Evolutionary conservation across 2,888 invertebrate species (phyloP).

Genomic region (Megastigmus dorsalis): DNA sequence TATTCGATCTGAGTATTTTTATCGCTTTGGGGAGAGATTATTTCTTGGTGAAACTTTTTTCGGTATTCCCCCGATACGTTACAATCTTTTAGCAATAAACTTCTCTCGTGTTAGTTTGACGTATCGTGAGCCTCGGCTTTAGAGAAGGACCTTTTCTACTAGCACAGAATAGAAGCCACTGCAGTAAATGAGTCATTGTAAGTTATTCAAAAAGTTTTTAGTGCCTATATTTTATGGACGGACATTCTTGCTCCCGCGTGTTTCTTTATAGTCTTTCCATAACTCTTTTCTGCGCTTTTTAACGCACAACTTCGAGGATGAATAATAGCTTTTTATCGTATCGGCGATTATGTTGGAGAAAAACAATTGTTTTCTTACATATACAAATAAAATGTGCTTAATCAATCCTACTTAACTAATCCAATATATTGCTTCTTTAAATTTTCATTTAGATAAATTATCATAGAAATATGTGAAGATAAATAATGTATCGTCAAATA

Average conservation of each 20-base stretch:
- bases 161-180: neutral
- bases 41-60: neutral
- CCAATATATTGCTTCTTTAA: too few relatives aligned
- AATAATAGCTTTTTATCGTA: too few relatives aligned
- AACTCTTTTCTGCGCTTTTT: neutral
- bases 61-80: neutral
- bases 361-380: too few relatives aligned
- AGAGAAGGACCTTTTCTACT: neutral
- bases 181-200: slow-evolving; percentile 34
- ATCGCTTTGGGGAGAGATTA: neutral
- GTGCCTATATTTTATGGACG: slow-evolving; percentile 11
- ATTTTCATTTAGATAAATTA: too few relatives aligned
- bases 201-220: slow-evolving; percentile 33
- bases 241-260: neutral
- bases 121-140: neutral
- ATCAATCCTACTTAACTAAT: too few relatives aligned
- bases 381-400: too few relatives aligned
- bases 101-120: slow-evolving; percentile 23
- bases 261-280: neutral
- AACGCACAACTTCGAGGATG: too few relatives aligned
- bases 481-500: too few relatives aligned
- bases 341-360: too few relatives aligned
- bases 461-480: too few relatives aligned
- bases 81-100: slow-evolving; percentile 16
- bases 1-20: too few relatives aligned